Evolutionary conservation across 2,888 invertebrate species (phyloP), one percentile per base, ranked within the genome.

Genomic region (Spilosoma lubricipeda): DNA sequence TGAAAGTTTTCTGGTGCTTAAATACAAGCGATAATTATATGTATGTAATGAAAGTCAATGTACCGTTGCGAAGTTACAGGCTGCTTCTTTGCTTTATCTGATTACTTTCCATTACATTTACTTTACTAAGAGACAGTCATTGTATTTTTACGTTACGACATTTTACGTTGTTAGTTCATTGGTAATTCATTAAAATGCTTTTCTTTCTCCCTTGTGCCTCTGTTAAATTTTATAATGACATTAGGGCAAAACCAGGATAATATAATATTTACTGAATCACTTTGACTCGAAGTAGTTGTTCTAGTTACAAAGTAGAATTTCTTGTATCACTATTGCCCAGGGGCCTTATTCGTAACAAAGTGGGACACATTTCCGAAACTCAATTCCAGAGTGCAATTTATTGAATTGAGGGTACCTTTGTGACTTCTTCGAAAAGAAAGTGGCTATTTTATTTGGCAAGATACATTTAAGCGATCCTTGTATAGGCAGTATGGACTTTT

Each of bases 221-320:
- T 20, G 20, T 30, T 67, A 67, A 30, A 18, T 42, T 39, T 67
- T 45, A 67, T 27, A 67, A 67, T 11, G 42, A 30, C 30, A 30
- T 8, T 45, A 27, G 45, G 30, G 48, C 48, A 30, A 30, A 3
- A 48, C 27, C 3, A 67, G 7, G 52, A 15, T 67, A 48, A 33
- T 67, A 27, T 68, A 68, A 48, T 48, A 33, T 52, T 52, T 18
- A 52, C n/a, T 13, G 30, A 36, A 69, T n/a, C 68, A 52, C 15
- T 69, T 69, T 33, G 7, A 23, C 9, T 36, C 5, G 23, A 30
- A 30, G 13, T 27, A 39, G 30, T 23, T 20, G 65, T 69, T 82
- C 70, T 20, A 82, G 56, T 82, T 80, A 52, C 30, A 68, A 77
- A 80, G 77, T 79, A 73, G 72, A 68, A 72, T 74, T 73, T 52